A percentile compares a stretch with the other conserved stretches of the same genome.
Conservation (phyloP, 30 jellyfish, hydroid and myxozoan species). For the Chrysaora quinquecirrha region DNA sequence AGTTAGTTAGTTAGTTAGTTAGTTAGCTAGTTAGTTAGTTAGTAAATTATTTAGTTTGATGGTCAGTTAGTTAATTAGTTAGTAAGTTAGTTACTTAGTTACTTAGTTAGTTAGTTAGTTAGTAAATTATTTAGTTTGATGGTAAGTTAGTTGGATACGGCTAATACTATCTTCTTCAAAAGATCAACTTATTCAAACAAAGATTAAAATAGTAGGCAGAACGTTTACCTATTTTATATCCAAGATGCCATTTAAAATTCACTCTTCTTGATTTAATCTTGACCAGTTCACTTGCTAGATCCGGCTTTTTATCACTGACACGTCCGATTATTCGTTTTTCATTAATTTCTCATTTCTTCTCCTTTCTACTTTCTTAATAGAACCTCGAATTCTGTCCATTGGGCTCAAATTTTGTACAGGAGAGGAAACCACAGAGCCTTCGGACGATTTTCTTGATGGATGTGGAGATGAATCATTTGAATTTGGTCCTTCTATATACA, state of each 20-base stretch:
- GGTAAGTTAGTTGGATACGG: no score
- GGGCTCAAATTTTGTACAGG: conserved; percentile 13
- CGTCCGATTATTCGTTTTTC: conserved; percentile 73
- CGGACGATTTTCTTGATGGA: neutral
- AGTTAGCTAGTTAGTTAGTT: no score
- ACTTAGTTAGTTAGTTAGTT: no score
- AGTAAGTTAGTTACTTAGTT: no score
- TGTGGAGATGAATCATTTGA: neutral
- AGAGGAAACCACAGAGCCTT: neutral
- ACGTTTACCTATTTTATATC: conserved; percentile 89
- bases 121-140: no score
- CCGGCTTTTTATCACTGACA: conserved; percentile 79
- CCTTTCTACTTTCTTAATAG: conserved; percentile 67
- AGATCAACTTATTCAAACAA: no score
- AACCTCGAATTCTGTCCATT: conserved; percentile 50
- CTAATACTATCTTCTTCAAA: no score
- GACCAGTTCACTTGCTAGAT: conserved; percentile 74
- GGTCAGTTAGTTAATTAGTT: no score
- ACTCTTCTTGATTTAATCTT: conserved; percentile 85
- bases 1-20: no score
- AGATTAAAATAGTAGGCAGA: no score
- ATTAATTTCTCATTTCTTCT: conserved; percentile 69
- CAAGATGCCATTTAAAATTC: conserved; percentile 96
- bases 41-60: no score
- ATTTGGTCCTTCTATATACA: neutral